Evolutionary conservation across 2,797 vertebrate genomes (phyloP).

Genomic region (Parambassis ranga): DNA sequence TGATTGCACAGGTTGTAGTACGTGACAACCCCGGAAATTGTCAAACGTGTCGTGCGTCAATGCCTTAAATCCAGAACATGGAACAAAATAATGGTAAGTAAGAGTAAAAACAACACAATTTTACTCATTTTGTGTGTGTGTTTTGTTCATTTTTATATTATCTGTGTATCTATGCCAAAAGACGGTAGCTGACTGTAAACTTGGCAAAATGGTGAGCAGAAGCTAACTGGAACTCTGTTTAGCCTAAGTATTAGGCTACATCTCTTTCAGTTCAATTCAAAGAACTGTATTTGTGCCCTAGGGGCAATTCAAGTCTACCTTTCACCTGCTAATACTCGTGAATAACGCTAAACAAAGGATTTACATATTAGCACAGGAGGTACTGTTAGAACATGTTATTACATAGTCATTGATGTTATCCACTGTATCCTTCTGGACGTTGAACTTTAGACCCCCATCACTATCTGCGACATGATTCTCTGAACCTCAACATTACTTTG

Average conservation of each 20-base stretch:
- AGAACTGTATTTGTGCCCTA: too few species aligned
- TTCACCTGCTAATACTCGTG: not conserved
- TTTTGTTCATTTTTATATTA: not conserved
- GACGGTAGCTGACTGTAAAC: not conserved
- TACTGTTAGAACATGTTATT: not conserved
- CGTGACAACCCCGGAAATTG: conserved; percentile 35
- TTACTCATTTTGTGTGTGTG: too few species aligned
- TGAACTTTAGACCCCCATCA: conserved; percentile 1
- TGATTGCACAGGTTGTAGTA: conserved; percentile 32
- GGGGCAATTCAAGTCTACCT: not conserved
- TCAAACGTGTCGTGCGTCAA: not conserved
- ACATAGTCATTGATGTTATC: too few species aligned
- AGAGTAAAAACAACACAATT: too few species aligned
- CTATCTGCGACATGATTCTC: not conserved
- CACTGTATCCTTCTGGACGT: not conserved
- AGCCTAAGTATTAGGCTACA: not conserved
- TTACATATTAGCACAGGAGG: not conserved
- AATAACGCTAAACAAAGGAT: not conserved
- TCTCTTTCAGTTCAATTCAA: too few species aligned
- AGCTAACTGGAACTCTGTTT: not conserved
- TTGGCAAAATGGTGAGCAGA: conserved; percentile 12
- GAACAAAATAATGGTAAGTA: conserved; percentile 52
- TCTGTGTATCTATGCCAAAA: not conserved
- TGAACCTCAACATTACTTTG: not conserved
- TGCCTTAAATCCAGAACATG: conserved; percentile 35